Evolutionary conservation across 2,113 vertebrate species (phyloP).

Genomic region (Neogobius melanostomus): DNA sequence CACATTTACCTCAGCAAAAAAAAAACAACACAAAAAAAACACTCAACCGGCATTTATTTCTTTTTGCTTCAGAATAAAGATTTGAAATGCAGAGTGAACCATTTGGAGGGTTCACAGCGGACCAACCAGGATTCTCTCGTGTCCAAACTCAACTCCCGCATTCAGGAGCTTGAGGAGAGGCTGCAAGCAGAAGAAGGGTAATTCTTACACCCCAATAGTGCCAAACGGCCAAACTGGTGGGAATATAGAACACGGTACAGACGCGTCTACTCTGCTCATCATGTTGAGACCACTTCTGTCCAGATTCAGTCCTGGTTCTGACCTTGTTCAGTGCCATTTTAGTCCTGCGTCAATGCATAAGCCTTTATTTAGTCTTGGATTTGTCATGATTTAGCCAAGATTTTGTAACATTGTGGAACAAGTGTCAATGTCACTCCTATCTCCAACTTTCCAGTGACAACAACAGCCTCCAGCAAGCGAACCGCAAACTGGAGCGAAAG

Average conservation of each 20-base stretch:
- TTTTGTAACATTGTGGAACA: conserved; percentile 20
- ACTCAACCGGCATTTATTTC: neutral
- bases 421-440: conserved; percentile 11
- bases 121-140: conserved; percentile 88
- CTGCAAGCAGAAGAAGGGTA: conserved; percentile 89
- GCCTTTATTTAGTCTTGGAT: no score
- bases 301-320: no score
- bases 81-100: conserved; percentile 85
- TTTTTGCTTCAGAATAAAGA: conserved; percentile 85
- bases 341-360: no score
- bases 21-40: neutral
- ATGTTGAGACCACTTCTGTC: neutral
- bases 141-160: conserved; percentile 85
- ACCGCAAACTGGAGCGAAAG: conserved; percentile 92
- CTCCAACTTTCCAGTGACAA: conserved; percentile 81
- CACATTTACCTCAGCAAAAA: neutral
- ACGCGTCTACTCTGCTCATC: neutral
- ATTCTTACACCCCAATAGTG: neutral
- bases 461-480: conserved; percentile 85
- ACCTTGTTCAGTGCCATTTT: no score
- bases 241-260: neutral
- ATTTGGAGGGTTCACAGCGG: conserved; percentile 88
- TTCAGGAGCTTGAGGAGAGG: conserved; percentile 87
- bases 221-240: no score
- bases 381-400: no score